These are phyloP conservation scores for Stegostoma tigrinum DNA, from an alignment of 2,113 vertebrate species.

Conservation along the genomic window DNA sequence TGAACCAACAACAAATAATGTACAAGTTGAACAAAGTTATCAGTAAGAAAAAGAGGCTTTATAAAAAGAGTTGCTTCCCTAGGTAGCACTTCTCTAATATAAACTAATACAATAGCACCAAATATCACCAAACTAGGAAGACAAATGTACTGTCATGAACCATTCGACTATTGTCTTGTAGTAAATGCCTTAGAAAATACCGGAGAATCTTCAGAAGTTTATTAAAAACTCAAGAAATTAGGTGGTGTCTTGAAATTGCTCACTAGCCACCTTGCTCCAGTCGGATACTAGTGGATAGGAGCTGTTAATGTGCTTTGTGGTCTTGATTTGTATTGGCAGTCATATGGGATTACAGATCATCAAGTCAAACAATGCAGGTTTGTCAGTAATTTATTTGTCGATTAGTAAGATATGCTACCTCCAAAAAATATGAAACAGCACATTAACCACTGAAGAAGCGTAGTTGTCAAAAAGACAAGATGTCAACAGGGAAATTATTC, in stretches of 20 bases:
- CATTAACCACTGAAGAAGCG: neutral
- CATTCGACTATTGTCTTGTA: neutral
- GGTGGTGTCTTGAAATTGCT: neutral
- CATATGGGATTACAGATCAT: neutral
- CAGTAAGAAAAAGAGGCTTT: neutral
- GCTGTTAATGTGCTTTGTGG: neutral
- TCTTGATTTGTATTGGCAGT: neutral
- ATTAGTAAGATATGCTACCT: no score
- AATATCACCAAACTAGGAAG: neutral
- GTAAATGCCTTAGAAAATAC: neutral
- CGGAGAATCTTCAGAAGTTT: neutral
- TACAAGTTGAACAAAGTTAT: neutral
- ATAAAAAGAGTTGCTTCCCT: neutral
- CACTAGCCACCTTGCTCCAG: neutral
- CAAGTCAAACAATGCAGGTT: neutral
- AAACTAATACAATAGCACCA: neutral
- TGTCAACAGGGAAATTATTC: neutral
- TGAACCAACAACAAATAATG: neutral
- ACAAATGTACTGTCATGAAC: neutral
- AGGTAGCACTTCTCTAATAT: neutral
- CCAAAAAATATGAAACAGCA: neutral
- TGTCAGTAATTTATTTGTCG: neutral
- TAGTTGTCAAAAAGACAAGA: neutral
- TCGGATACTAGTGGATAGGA: neutral
- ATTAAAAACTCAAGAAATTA: conserved; percentile 15